Evolutionary conservation across 2,888 invertebrate species (phyloP).

Genomic region (Acleris sparsana): DNA sequence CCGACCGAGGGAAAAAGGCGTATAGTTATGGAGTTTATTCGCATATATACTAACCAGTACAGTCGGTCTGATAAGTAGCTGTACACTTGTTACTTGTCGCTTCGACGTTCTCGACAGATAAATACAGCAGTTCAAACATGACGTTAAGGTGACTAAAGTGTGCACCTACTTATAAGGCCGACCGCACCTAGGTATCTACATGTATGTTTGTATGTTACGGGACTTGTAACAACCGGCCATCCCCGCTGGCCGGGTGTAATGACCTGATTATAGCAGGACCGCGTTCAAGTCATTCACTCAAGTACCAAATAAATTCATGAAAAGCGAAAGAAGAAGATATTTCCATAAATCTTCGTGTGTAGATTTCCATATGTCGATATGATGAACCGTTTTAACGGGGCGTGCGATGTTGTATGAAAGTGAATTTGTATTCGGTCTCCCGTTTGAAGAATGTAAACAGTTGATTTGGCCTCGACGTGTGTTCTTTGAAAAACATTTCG

Average conservation of each 20-base stretch:
- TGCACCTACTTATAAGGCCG: too few species aligned
- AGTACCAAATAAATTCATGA: slow-evolving; percentile 2
- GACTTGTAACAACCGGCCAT: neutral
- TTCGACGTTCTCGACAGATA: too few species aligned
- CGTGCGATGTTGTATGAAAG: slow-evolving; percentile 15
- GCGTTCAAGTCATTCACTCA: slow-evolving; percentile 11
- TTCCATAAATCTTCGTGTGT: slow-evolving; percentile 3
- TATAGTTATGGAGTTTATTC: too few species aligned
- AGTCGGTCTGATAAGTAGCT: too few species aligned
- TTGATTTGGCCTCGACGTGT: neutral
- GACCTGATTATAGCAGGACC: slow-evolving; percentile 28
- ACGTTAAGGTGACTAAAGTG: too few species aligned
- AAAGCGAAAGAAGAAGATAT: neutral
- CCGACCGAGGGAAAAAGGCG: too few species aligned
- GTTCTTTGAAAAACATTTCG: too few species aligned
- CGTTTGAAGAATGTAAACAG: neutral
- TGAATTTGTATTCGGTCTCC: neutral
- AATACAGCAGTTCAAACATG: too few species aligned
- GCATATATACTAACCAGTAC: too few species aligned
- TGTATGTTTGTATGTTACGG: too few species aligned
- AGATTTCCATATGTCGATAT: neutral
- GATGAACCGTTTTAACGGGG: slow-evolving; percentile 8
- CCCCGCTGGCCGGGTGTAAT: slow-evolving; percentile 23
- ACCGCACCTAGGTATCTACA: too few species aligned
- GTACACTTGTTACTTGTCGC: too few species aligned